phyloP scores from a whole-genome alignment of 1,140 invertebrate species.

The Leptinotarsa lineolata region DNA sequence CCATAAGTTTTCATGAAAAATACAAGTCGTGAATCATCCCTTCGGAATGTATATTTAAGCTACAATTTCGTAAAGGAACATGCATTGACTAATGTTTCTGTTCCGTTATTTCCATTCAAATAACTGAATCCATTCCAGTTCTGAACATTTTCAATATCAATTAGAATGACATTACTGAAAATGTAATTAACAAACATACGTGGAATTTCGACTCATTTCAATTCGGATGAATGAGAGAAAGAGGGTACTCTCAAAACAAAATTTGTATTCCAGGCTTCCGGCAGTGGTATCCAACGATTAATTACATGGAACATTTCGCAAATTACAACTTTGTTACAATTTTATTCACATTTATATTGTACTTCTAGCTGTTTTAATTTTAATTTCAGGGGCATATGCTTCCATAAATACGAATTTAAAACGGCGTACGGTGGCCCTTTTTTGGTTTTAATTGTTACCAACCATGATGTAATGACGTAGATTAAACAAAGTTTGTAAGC shows the following conservation, averaged over 20 bases:
- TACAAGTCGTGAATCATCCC: no score
- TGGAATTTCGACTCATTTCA: neutral
- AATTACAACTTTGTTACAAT: slow-evolving; percentile 38
- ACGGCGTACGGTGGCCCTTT: slow-evolving; percentile 18
- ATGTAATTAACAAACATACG: no score
- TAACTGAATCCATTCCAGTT: no score
- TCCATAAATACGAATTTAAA: slow-evolving; percentile 39
- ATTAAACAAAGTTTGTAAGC: neutral
- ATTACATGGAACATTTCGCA: slow-evolving; percentile 34
- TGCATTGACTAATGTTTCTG: no score
- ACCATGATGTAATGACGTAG: slow-evolving; percentile 21
- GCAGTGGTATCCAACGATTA: slow-evolving; percentile 23
- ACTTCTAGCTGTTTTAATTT: slow-evolving; percentile 32
- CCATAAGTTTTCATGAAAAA: no score
- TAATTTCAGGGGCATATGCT: slow-evolving; percentile 17
- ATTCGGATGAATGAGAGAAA: neutral
- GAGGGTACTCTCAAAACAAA: slow-evolving; percentile 3
- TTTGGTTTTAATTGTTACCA: slow-evolving; percentile 34
- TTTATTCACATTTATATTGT: slow-evolving; percentile 36
- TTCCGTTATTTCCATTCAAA: no score
- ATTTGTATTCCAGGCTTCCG: slow-evolving; percentile 28
- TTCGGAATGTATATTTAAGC: no score
- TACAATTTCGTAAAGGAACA: no score
- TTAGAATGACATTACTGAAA: no score
- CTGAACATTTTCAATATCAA: no score